Base-by-base conservation (phyloP, 2,113 vertebrate genomes). In the Neogale vison region DNA sequence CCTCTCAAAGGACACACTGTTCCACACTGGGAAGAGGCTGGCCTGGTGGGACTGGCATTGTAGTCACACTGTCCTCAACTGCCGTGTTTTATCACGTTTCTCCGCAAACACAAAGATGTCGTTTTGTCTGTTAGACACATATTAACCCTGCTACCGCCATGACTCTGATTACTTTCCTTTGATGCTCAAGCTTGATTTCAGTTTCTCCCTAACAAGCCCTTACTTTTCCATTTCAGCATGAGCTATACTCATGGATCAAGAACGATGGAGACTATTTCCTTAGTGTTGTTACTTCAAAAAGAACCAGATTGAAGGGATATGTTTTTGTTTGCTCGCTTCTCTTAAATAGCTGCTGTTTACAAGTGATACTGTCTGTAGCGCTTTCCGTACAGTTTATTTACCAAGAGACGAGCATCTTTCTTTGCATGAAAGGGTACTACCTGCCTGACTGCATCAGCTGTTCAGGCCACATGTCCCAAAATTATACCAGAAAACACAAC, bases 301-400 rank as follows among this genome's bases (percentile, higher is more conserved):
- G 61, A 55, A 91, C 92, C 93, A 98, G 90, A 96, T 92, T 95
- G 97, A 95, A 93, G 93, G 29, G 92, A 85, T 79, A 52, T 93
- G 55, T 80, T 95, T 95, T 93, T 95, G 69, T 93, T 95, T 95
- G 82, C 89, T 93, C 79, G 79, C 67, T 67, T 94, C 82, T 90
- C 77, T 76, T 95, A 98, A 98, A 91, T 91, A 98, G 72, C 92
- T 95, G 50, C 59, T 97, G 34, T 98, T 98, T 98, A 93, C 61
- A 89, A 91, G 77, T 0, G 59, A 88, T 91, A 36, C 11, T 72
- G 82, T 89, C 89, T 96, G 72, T 81, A 50, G 72, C n/a, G 61
- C 39, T 96, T 88, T 88, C 90, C 34, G 61, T 42, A 88, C 14
- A 96, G 77, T 55, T 97, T 96, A 92, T 97, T 98, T 97, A 95